phyloP scores from a whole-genome alignment of 1,140 invertebrate genomes.

The Drosophila ananassae region DNA sequence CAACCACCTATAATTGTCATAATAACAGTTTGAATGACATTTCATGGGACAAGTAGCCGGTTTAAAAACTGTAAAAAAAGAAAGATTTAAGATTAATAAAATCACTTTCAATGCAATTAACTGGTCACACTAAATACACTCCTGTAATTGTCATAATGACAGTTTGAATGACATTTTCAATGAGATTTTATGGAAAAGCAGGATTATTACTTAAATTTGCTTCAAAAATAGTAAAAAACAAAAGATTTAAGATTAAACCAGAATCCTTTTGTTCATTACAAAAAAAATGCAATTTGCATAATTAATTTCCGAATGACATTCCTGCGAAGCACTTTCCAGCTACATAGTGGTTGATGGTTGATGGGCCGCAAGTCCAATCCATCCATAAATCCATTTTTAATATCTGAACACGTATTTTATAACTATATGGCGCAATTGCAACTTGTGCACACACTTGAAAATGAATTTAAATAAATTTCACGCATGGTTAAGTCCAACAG shows the following conservation, averaged over 20 bases:
- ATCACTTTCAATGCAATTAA: no score
- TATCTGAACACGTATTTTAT: conserved; percentile 34
- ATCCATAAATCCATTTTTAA: conserved; percentile 29
- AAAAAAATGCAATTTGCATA: conserved; percentile 3
- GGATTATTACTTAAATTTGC: not conserved
- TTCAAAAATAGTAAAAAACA: no score
- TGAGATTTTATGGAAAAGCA: no score
- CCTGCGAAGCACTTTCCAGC: conserved; percentile 6
- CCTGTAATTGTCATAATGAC: no score
- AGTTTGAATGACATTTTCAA: no score
- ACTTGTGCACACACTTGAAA: conserved; percentile 80
- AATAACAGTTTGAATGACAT: conserved; percentile 47
- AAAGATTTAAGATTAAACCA: not conserved
- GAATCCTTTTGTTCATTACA: not conserved
- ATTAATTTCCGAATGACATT: conserved; percentile 13
- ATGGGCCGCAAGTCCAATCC: not conserved
- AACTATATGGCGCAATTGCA: conserved; percentile 36
- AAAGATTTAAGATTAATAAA: not conserved
- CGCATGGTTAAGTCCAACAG: conserved; percentile 71
- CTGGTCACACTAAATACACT: no score
- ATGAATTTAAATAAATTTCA: conserved; percentile 83
- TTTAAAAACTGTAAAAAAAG: not conserved
- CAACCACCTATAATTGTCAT: conserved; percentile 47
- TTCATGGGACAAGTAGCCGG: conserved; percentile 12
- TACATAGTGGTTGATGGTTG: conserved; percentile 14